Evolutionary conservation across 1,140 invertebrate genomes (phyloP).

Genomic region (Hormaphis cornu): DNA sequence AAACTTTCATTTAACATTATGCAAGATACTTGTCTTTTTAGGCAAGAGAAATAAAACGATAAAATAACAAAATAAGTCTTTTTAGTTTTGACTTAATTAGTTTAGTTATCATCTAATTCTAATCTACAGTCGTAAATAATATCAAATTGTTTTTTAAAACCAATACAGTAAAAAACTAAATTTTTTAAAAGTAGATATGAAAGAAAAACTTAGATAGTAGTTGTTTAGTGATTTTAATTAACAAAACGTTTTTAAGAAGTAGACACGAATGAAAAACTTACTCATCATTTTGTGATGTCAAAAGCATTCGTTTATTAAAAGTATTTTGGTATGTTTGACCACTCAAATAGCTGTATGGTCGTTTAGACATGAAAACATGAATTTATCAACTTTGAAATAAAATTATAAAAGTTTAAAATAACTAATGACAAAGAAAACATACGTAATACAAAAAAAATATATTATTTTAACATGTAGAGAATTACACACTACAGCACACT

Average conservation of each 20-base stretch:
- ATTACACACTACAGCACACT: neutral
- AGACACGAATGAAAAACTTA: neutral
- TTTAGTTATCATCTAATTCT: too few relatives aligned
- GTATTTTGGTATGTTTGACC: neutral
- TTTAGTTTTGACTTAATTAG: too few relatives aligned
- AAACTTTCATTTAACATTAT: too few relatives aligned
- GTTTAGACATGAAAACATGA: conserved; percentile 13
- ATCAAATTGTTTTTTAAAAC: too few relatives aligned
- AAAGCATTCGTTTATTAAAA: conserved; percentile 20
- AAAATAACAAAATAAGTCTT: too few relatives aligned
- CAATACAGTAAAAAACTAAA: too few relatives aligned
- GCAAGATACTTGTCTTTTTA: too few relatives aligned
- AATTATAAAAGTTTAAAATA: neutral
- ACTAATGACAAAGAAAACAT: neutral
- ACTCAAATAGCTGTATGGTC: neutral
- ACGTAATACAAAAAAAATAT: neutral
- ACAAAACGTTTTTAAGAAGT: neutral
- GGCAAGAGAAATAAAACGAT: too few relatives aligned
- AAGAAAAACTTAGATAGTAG: too few relatives aligned
- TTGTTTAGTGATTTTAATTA: too few relatives aligned
- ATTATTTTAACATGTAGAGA: neutral
- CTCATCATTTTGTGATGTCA: neutral
- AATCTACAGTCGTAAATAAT: too few relatives aligned
- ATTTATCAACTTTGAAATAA: neutral
- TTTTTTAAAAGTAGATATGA: too few relatives aligned